Evolutionary conservation across 2,113 vertebrate genomes (phyloP).

Genomic region (Aspidoscelis tigris): DNA sequence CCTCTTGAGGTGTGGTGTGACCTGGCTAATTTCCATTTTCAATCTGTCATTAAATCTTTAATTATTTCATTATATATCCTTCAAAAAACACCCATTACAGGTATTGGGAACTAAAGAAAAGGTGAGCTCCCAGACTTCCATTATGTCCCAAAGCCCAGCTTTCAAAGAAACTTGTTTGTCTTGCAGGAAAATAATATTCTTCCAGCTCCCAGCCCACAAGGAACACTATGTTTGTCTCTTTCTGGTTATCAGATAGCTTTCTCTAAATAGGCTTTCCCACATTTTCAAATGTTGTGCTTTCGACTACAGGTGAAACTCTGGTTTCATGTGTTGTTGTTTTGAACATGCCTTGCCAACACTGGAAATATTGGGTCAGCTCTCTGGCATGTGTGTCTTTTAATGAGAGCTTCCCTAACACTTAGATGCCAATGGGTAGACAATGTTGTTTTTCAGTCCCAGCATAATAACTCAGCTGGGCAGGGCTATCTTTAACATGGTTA

Average conservation of each 20-base stretch:
- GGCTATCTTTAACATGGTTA: conserved; percentile 46
- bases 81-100: background rate
- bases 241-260: background rate
- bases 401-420: conserved; percentile 18
- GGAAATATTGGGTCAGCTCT: conserved; percentile 23
- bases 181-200: background rate
- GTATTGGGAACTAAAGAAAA: background rate
- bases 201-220: background rate
- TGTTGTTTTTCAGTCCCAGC: conserved; percentile 33
- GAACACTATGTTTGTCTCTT: background rate
- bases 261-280: conserved; percentile 5
- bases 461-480: conserved; percentile 28
- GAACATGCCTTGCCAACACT: background rate
- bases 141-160: background rate
- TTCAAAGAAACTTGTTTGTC: background rate
- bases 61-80: too few species aligned
- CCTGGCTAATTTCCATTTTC: background rate
- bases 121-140: background rate
- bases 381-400: background rate
- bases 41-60: background rate
- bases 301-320: background rate
- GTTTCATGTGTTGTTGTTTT: conserved; percentile 6
- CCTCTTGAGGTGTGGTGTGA: background rate
- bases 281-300: background rate
- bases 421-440: background rate